Evolutionary conservation across 2,888 invertebrate species (phyloP).

Genomic region (Rhaphigaster nebulosa): DNA sequence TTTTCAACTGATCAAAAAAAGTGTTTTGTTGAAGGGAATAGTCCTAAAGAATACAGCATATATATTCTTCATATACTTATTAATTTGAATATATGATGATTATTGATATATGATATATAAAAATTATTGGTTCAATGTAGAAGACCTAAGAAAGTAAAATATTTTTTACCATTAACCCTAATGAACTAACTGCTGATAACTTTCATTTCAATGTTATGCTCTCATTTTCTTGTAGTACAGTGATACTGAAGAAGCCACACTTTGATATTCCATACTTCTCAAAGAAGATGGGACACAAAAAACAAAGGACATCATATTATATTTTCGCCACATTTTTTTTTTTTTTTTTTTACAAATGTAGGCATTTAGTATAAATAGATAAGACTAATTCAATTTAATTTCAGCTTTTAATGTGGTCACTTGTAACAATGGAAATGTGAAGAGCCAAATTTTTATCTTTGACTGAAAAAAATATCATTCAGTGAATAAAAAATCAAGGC

Average conservation of each 20-base stretch:
- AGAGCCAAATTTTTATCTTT: too few species aligned
- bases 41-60: background rate
- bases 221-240: background rate
- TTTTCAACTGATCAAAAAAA: background rate
- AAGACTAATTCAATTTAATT: too few species aligned
- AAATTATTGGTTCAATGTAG: background rate
- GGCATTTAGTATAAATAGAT: too few species aligned
- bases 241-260: background rate
- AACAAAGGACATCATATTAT: background rate
- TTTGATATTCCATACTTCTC: background rate
- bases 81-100: background rate
- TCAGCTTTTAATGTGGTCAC: too few species aligned
- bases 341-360: too few species aligned
- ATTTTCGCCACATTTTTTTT: too few species aligned
- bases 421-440: too few species aligned
- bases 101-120: too few species aligned
- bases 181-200: slow-evolving; percentile 10
- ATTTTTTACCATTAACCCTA: background rate
- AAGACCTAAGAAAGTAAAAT: background rate
- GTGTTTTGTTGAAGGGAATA: background rate
- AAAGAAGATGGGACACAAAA: background rate
- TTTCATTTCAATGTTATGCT: slow-evolving; percentile 12
- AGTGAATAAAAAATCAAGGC: too few species aligned
- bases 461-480: too few species aligned
- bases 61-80: background rate